Base-by-base conservation (phyloP, 2,888 invertebrate genomes). In the Melipona bicolor region DNA sequence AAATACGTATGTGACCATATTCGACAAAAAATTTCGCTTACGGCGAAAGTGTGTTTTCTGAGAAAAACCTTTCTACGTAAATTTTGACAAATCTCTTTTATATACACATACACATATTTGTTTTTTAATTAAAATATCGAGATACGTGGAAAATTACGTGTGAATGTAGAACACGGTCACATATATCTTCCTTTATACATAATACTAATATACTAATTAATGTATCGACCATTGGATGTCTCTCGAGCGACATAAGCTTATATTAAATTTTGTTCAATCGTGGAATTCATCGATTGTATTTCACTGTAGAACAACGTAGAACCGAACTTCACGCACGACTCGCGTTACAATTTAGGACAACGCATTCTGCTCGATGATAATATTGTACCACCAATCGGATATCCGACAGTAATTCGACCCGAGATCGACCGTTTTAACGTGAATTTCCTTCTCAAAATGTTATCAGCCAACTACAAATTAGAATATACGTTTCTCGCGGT, bases 381-480 rank as follows among this genome's bases (percentile, higher is more conserved):
- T 50, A 36, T 52, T 49, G 68, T 43, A 27, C 17, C 27, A 21
- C 19, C 65, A 59, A 50, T 62, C 71, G 62, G 62, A 81, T 72
- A 61, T 56, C 71, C 64, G 76, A 21, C 19, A 27, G 64, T 36
- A 36, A 81, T 81, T 74, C 82, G 21, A 32, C 27, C 49, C 62
- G 17, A n/a, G n/a, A 76, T 36, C 70, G 49, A 52, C 56, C 77
- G 19, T 71, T 65, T 56, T 67, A n/a, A 27, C 61, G 50, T 13
- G 82, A 74, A 81, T 71, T 78, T 84, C 75, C 52, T 75, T 78
- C 75, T 73, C 32, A 24, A 61, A 74, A 65, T 81, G 71, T 78
- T 78, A 82, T 67, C 75, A 59, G 62, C 62, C 78, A 82, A 82
- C 81, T 83, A 70, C 65, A 81, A 83, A 83, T 68, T 81, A 70